phyloP scores from a whole-genome alignment of 2,888 invertebrate genomes.

The Oeneis ivallda region DNA sequence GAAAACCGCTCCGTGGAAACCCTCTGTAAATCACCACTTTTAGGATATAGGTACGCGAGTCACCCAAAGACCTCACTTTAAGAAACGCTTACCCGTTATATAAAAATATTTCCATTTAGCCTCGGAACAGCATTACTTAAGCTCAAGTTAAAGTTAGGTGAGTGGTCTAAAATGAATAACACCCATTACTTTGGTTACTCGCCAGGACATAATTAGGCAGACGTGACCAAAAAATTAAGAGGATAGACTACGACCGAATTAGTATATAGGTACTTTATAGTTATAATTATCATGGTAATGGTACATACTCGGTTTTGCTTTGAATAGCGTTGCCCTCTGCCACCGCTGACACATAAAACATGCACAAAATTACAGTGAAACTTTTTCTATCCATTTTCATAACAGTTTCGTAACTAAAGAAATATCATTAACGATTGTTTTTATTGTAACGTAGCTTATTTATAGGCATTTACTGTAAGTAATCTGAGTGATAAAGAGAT shows the following conservation, averaged over 20 bases:
- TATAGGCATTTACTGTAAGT: slow-evolving; percentile 44
- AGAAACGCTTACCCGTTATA: too few relatives aligned
- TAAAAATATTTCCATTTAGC: neutral
- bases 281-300: neutral
- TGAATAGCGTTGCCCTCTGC: neutral
- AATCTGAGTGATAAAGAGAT: slow-evolving; percentile 28
- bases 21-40: too few relatives aligned
- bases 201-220: too few relatives aligned
- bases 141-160: too few relatives aligned
- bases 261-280: neutral
- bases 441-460: neutral
- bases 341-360: neutral
- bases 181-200: too few relatives aligned
- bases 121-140: too few relatives aligned
- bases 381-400: slow-evolving; percentile 2
- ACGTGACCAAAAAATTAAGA: too few relatives aligned
- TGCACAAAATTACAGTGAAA: neutral
- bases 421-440: neutral
- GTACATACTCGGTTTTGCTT: slow-evolving; percentile 9
- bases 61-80: too few relatives aligned
- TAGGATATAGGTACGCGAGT: too few relatives aligned
- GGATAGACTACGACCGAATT: neutral
- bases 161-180: too few relatives aligned
- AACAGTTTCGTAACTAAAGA: neutral
- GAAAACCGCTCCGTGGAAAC: too few relatives aligned